Evolutionary conservation across 2,888 invertebrate genomes (phyloP).

Genomic region (Noctua janthe): DNA sequence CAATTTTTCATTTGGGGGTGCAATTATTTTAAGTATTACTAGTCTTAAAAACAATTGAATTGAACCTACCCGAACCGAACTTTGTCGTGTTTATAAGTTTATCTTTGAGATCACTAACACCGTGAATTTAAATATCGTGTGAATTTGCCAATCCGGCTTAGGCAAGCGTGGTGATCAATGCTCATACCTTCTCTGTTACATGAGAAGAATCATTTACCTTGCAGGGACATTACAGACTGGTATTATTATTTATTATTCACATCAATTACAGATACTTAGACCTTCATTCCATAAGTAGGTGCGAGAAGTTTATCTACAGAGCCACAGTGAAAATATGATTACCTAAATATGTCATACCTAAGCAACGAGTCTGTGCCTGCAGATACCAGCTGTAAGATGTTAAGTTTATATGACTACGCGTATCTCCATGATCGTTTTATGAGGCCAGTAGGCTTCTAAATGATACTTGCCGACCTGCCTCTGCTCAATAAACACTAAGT

Average conservation of each 20-base stretch:
- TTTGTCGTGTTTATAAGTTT: neutral
- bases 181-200: neutral
- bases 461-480: slow-evolving; percentile 15
- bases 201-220: neutral
- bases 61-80: neutral
- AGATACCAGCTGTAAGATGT: slow-evolving; percentile 21
- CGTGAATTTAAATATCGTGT: neutral
- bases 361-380: neutral
- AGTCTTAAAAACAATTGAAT: neutral
- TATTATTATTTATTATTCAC: neutral
- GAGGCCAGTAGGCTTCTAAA: slow-evolving; percentile 30
- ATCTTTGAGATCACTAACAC: neutral
- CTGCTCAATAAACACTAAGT: slow-evolving; percentile 26
- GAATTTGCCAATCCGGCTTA: too few species aligned
- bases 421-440: slow-evolving; percentile 35
- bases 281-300: neutral
- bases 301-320: neutral
- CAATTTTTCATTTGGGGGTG: slow-evolving; percentile 5
- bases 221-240: neutral
- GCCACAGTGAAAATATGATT: neutral
- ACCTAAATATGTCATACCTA: neutral
- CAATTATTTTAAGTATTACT: neutral
- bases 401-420: slow-evolving; percentile 25
- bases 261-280: neutral
- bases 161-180: neutral